Percentiles rank a stretch among this genome's conserved stretches.
phyloP scores from a whole-genome alignment of 2,113 vertebrate genomes.

The Anguilla rostrata region DNA sequence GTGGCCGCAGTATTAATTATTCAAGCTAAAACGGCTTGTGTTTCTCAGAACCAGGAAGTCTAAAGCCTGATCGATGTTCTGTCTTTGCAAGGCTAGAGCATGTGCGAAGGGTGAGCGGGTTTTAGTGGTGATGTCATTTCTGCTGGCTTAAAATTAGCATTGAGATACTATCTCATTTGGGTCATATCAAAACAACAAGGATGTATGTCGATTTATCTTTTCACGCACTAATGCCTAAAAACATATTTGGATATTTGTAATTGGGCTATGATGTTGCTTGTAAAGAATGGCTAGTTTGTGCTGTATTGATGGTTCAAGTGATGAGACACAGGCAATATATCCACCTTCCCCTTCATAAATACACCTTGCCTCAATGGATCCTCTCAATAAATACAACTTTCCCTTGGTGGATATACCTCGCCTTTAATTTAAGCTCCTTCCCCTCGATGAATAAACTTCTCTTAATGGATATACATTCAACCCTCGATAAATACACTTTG shows the following conservation, averaged over 20 bases:
- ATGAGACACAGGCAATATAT: not conserved
- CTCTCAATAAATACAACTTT: too few relatives aligned
- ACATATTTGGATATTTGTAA: too few relatives aligned
- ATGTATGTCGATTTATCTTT: not conserved
- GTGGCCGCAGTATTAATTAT: conserved; percentile 20
- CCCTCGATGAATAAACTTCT: too few relatives aligned
- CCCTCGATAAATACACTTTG: too few relatives aligned
- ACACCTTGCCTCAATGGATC: too few relatives aligned
- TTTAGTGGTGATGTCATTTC: not conserved
- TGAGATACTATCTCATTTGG: not conserved
- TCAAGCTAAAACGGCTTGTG: conserved; percentile 18
- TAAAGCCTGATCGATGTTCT: not conserved
- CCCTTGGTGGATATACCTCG: too few relatives aligned
- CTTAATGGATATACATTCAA: too few relatives aligned
- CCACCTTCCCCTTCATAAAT: too few relatives aligned
- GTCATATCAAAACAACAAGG: not conserved
- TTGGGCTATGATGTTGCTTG: not conserved
- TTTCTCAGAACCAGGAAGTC: not conserved
- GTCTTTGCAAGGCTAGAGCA: not conserved
- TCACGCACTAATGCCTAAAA: not conserved
- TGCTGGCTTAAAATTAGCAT: not conserved
- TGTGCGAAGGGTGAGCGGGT: not conserved
- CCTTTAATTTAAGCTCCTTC: too few relatives aligned
- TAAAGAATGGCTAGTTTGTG: not conserved
- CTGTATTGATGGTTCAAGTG: not conserved